Conservation (phyloP, 2,113 vertebrate genomes). For the Galeopterus variegatus region DNA sequence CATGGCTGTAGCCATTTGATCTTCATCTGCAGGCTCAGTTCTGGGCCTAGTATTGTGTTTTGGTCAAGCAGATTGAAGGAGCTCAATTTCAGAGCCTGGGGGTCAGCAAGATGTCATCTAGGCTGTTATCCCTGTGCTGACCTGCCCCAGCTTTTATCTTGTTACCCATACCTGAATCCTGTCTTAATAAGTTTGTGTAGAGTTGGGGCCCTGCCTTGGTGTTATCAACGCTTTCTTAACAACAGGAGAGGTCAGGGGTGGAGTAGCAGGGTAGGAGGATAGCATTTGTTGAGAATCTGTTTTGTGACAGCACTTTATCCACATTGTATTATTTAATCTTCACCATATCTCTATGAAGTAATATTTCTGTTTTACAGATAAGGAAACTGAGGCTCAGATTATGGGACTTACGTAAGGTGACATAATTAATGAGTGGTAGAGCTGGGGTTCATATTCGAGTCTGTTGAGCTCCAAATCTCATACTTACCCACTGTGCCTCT, state of each 20-base stretch:
- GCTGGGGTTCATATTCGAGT: neutral
- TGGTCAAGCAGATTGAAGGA: neutral
- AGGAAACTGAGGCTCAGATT: conserved; percentile 19
- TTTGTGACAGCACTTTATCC: neutral
- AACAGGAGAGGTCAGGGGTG: neutral
- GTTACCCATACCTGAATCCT: neutral
- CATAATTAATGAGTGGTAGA: neutral
- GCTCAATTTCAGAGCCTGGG: neutral
- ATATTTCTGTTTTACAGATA: neutral
- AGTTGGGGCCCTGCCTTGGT: neutral
- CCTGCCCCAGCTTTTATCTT: neutral
- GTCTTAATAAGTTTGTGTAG: neutral
- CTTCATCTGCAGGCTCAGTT: neutral
- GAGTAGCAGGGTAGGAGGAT: neutral
- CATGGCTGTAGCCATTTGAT: neutral
- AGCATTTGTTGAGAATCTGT: neutral
- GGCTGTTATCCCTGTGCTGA: neutral
- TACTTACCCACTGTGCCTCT: neutral
- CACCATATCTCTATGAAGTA: neutral
- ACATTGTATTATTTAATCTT: conserved; percentile 1
- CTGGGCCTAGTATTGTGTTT: neutral
- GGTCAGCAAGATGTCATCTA: neutral
- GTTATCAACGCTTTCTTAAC: neutral
- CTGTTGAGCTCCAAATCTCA: neutral
- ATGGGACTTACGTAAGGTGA: neutral